A percentile compares a stretch with the other conserved stretches of the same genome.
Evolutionary conservation across 2,113 vertebrate species (phyloP).

Genomic region (Pollimyrus isidori): DNA sequence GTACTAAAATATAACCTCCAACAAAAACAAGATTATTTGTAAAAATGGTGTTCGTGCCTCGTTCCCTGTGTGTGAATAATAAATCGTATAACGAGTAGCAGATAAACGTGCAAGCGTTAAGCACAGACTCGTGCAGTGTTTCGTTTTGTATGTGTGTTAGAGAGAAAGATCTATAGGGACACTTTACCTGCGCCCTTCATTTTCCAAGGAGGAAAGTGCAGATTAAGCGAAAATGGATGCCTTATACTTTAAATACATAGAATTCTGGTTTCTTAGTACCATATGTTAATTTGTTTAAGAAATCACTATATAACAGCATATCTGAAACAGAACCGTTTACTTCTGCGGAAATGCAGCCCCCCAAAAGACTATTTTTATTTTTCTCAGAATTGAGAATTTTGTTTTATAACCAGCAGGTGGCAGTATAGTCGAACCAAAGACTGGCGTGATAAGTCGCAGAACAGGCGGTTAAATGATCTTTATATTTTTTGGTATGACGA

Average conservation of each 20-base stretch:
- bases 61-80: background rate
- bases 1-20: background rate
- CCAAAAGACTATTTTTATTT: background rate
- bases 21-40: background rate
- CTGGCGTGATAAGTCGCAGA: background rate
- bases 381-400: background rate
- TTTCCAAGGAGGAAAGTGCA: background rate
- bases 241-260: background rate
- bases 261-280: background rate
- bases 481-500: background rate
- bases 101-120: background rate
- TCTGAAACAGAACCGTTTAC: background rate
- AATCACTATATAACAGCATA: background rate
- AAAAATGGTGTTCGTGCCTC: background rate
- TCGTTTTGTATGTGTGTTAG: background rate
- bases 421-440: background rate
- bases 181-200: background rate
- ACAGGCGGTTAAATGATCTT: background rate
- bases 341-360: background rate
- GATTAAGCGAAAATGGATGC: background rate
- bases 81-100: background rate
- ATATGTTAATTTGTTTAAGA: background rate
- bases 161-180: background rate
- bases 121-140: background rate
- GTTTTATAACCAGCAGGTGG: background rate